Percentiles rank a stretch among this genome's conserved stretches.
Conservation (phyloP, 2,888 invertebrate species). For the Philereme vetulata region DNA sequence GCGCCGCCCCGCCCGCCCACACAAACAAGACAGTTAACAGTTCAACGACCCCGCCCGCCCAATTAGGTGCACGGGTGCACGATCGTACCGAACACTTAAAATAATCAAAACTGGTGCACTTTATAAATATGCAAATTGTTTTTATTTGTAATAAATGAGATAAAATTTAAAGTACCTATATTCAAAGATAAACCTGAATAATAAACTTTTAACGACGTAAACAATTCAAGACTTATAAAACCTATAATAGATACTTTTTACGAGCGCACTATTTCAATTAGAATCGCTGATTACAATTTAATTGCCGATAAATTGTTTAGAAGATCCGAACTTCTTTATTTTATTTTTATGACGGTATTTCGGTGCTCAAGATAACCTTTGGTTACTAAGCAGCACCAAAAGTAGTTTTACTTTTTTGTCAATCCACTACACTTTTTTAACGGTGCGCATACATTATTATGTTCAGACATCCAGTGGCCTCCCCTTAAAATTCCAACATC, state of each 20-base stretch:
- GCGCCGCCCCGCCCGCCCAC: constrained; percentile 70
- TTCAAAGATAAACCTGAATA: too few relatives aligned
- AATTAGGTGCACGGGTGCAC: constrained; percentile 36
- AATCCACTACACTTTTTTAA: too few relatives aligned
- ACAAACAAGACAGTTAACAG: constrained; percentile 63
- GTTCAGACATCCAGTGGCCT: too few relatives aligned
- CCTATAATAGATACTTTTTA: constrained; percentile 19
- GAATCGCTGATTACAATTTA: constrained; percentile 18
- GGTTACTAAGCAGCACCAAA: neutral
- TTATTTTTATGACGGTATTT: neutral
- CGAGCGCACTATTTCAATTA: constrained; percentile 23
- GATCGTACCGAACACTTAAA: constrained; percentile 6
- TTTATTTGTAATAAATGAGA: constrained; percentile 7
- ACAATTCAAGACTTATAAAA: constrained; percentile 18
- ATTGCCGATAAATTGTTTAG: constrained; percentile 16
- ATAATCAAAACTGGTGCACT: neutral
- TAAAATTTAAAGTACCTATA: neutral
- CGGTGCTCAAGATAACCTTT: constrained; percentile 13
- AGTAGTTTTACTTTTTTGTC: too few relatives aligned
- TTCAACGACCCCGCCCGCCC: constrained; percentile 51
- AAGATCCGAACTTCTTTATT: neutral
- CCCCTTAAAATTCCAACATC: too few relatives aligned
- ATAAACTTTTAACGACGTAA: constrained; percentile 4
- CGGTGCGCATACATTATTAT: too few relatives aligned
- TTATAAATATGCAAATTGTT: constrained; percentile 11